Evolutionary conservation across 1,140 invertebrate genomes (phyloP).

Genomic region (Zelostemma sp.): DNA sequence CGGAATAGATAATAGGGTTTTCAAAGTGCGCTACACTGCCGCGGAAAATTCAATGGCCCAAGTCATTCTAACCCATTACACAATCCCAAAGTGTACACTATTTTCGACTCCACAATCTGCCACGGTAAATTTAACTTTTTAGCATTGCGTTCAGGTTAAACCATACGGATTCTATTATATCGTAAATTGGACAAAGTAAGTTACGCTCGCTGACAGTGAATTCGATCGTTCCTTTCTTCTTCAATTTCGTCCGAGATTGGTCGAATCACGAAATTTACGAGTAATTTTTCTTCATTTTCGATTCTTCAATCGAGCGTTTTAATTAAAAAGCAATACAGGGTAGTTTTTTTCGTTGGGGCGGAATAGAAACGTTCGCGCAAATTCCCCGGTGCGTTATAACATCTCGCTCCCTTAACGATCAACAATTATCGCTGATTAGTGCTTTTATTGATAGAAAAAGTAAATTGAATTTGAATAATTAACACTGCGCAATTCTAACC

Average conservation of each 20-base stretch:
- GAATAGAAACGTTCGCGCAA: no score
- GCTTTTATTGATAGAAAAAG: constrained; percentile 13
- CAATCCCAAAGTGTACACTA: constrained; percentile 47
- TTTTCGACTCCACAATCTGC: constrained; percentile 45
- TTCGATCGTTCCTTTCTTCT: background rate
- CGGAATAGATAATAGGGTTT: constrained; percentile 46
- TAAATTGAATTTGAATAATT: constrained; percentile 51
- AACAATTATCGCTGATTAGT: background rate
- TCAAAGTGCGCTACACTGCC: constrained; percentile 36
- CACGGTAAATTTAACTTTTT: constrained; percentile 49
- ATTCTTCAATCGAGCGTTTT: no score
- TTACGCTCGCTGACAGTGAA: constrained; percentile 5
- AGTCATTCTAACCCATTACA: constrained; percentile 47
- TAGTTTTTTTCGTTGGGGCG: no score
- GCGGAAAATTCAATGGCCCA: constrained; percentile 49
- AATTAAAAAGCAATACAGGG: no score
- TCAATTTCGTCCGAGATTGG: no score
- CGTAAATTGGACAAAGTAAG: constrained; percentile 36
- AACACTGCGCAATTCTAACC: constrained; percentile 33
- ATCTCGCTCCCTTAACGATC: background rate
- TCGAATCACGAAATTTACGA: no score
- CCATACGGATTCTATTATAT: constrained; percentile 34
- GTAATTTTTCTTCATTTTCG: no score
- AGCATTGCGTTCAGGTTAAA: constrained; percentile 24
- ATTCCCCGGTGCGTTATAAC: no score